A percentile compares a stretch with the other conserved stretches of the same genome.
These are phyloP conservation scores for Phrixothrix hirtus DNA, from an alignment of 2,888 invertebrate species.

Conservation along the genomic window DNA sequence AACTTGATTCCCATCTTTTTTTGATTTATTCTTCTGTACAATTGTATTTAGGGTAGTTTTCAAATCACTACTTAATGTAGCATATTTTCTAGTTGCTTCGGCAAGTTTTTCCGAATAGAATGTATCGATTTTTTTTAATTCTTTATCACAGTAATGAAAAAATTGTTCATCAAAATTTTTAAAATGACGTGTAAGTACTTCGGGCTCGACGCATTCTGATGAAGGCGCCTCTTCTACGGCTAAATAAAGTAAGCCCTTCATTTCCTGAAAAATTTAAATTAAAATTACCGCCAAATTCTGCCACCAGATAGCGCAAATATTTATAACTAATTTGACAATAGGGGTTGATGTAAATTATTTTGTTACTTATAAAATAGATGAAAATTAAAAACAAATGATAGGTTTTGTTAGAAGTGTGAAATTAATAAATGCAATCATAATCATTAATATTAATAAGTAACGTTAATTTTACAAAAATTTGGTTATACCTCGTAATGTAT, in stretches of 20 bases:
- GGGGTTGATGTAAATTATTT: too few species aligned
- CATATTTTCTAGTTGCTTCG: conserved; percentile 81
- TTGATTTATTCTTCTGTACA: conserved; percentile 40
- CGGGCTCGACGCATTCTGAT: conserved; percentile 72
- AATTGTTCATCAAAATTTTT: conserved; percentile 84
- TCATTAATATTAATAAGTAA: too few species aligned
- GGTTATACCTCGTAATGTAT: conserved; percentile 69
- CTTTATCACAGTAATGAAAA: conserved; percentile 82
- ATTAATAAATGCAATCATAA: too few species aligned
- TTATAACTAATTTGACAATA: conserved; percentile 1
- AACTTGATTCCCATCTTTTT: conserved; percentile 2
- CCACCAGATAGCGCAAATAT: conserved; percentile 6
- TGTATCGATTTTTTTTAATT: conserved; percentile 85
- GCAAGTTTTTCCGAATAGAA: conserved; percentile 89
- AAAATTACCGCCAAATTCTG: background rate
- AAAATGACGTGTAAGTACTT: conserved; percentile 71
- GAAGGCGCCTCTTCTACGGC: conserved; percentile 78
- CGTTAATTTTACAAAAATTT: too few species aligned
- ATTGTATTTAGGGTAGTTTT: conserved; percentile 56
- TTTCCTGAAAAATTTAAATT: conserved; percentile 61
- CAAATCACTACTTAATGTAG: conserved; percentile 72
- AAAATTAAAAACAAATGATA: too few species aligned
- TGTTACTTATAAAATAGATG: too few species aligned
- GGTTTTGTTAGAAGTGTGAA: too few species aligned
- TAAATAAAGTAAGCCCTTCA: conserved; percentile 82